phyloP scores from a whole-genome alignment of 1,140 invertebrate genomes.

The Heliconius himera region DNA sequence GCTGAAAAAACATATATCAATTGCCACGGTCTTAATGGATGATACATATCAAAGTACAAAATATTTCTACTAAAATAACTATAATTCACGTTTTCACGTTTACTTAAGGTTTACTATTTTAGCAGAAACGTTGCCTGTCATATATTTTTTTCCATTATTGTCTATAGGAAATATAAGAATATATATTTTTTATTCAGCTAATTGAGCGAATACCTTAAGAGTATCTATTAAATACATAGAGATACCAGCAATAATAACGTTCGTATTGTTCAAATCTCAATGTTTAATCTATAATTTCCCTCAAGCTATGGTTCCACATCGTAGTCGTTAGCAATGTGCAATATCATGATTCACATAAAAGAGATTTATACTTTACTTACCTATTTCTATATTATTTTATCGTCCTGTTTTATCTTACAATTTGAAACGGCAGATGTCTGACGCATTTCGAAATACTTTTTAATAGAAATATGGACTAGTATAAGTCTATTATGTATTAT shows the following conservation, averaged over 20 bases:
- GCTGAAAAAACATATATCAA: too few species aligned
- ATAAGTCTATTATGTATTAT: too few species aligned
- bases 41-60: too few species aligned
- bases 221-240: not conserved
- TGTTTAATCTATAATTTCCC: not conserved
- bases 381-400: not conserved
- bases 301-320: not conserved
- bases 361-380: not conserved
- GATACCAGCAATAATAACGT: not conserved
- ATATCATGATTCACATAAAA: not conserved
- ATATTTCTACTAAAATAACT: too few species aligned
- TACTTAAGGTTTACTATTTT: too few species aligned
- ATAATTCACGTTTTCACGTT: too few species aligned
- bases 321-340: not conserved
- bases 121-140: too few species aligned
- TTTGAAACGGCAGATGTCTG: not conserved
- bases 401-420: not conserved
- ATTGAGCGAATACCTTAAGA: not conserved
- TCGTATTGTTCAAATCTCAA: slow-evolving; percentile 1
- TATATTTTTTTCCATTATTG: not conserved
- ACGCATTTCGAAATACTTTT: too few species aligned
- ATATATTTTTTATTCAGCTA: too few species aligned
- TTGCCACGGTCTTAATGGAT: too few species aligned
- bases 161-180: too few species aligned
- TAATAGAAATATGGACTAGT: too few species aligned